phyloP scores from a whole-genome alignment of 1,140 invertebrate genomes.

The Telenomus remus region DNA sequence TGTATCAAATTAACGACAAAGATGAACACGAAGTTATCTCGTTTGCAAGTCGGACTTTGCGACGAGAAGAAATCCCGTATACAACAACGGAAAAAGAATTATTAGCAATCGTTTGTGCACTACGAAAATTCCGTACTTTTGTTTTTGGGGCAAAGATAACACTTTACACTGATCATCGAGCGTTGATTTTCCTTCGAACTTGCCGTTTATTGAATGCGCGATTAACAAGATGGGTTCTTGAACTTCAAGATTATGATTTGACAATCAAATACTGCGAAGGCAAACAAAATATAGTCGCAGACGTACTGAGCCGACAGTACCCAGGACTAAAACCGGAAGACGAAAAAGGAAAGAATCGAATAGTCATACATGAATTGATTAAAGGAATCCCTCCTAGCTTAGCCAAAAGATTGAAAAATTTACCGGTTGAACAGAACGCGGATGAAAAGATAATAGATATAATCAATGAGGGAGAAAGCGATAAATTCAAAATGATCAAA shows the following conservation, averaged over 20 bases:
- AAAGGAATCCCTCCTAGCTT: neutral
- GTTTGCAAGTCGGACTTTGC: constrained; percentile 5
- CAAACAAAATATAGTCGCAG: constrained; percentile 61
- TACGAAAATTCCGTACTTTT: constrained; percentile 26
- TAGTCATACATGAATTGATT: neutral
- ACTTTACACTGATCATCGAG: constrained; percentile 24
- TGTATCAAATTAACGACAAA: constrained; percentile 2
- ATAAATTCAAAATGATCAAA: neutral
- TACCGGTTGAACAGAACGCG: neutral
- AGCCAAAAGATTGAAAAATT: neutral
- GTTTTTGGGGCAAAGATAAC: constrained; percentile 9
- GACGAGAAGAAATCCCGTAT: neutral
- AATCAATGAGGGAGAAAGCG: neutral
- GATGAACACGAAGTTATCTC: neutral
- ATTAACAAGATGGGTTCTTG: constrained; percentile 59
- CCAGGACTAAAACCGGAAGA: neutral
- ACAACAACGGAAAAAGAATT: constrained; percentile 13
- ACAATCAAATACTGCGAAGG: constrained; percentile 56
- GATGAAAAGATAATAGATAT: neutral
- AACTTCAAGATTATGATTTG: constrained; percentile 59
- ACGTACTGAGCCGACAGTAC: constrained; percentile 43
- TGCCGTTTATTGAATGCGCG: constrained; percentile 7
- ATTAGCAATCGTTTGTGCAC: constrained; percentile 3
- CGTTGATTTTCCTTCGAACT: constrained; percentile 16
- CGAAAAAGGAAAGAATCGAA: neutral